A percentile compares a stretch with the other conserved stretches of the same genome.
phyloP scores from a whole-genome alignment of 2,888 invertebrate genomes.

The Drosophila subquinaria region DNA sequence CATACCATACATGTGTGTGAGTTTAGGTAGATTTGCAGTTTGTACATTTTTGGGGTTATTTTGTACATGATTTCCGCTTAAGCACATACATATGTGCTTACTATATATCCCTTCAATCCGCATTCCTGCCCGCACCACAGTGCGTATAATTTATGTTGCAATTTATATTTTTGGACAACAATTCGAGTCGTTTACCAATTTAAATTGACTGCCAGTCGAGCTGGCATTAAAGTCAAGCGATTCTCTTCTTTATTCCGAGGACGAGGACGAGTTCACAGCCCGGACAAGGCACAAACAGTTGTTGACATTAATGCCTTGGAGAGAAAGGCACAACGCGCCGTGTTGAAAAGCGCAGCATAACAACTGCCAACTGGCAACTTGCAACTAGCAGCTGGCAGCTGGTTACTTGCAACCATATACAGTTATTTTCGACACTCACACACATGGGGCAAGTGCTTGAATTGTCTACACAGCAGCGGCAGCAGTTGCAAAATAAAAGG shows the following conservation, averaged over 20 bases:
- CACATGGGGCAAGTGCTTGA: constrained; percentile 35
- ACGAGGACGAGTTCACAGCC: background rate
- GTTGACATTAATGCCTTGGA: constrained; percentile 73
- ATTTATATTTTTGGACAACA: constrained; percentile 64
- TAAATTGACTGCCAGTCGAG: constrained; percentile 65
- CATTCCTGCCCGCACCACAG: constrained; percentile 13
- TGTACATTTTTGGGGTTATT: constrained; percentile 46
- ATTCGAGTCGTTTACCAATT: constrained; percentile 44
- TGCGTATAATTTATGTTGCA: constrained; percentile 71
- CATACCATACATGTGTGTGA: background rate
- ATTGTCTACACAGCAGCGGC: constrained; percentile 36
- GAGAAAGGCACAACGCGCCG: constrained; percentile 31
- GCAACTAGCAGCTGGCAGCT: constrained; percentile 16
- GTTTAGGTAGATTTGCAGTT: constrained; percentile 47
- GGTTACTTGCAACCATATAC: constrained; percentile 35
- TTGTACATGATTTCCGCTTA: constrained; percentile 72
- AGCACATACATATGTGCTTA: constrained; percentile 56
- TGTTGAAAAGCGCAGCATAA: constrained; percentile 57
- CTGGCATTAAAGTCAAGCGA: constrained; percentile 33
- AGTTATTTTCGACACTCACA: constrained; percentile 33
- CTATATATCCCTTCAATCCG: too few relatives aligned
- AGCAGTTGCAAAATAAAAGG: constrained; percentile 50
- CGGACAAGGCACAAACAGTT: constrained; percentile 46
- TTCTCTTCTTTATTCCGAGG: constrained; percentile 5
- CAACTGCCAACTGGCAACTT: constrained; percentile 33